These are phyloP conservation scores for Germaria angustata DNA, from an alignment of 2,888 invertebrate genomes.

Conservation along the genomic window DNA sequence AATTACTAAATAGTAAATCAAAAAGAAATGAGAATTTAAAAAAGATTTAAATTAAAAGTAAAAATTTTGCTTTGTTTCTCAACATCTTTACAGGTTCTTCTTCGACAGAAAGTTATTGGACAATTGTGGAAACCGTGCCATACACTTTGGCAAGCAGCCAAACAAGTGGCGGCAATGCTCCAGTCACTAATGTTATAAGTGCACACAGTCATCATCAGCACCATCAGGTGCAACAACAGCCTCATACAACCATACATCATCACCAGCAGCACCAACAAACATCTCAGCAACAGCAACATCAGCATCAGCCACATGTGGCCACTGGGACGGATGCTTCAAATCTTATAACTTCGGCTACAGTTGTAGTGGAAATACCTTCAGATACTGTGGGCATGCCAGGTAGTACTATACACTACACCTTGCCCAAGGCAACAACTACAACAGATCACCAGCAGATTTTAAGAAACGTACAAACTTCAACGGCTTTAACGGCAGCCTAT, in stretches of 20 bases:
- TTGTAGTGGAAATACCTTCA: slow-evolving; percentile 77
- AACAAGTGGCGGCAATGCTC: slow-evolving; percentile 60
- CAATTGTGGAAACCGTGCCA: slow-evolving; percentile 78
- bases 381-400: slow-evolving; percentile 76
- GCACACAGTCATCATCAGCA: slow-evolving; percentile 61
- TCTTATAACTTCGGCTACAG: slow-evolving; percentile 75
- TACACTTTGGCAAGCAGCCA: slow-evolving; percentile 73
- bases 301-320: slow-evolving; percentile 61
- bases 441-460: slow-evolving; percentile 64
- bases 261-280: slow-evolving; percentile 58
- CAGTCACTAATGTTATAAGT: slow-evolving; percentile 58
- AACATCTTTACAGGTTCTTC: slow-evolving; percentile 70
- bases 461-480: slow-evolving; percentile 54
- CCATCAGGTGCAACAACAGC: slow-evolving; percentile 55
- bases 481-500: slow-evolving; percentile 58
- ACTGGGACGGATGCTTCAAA: slow-evolving; percentile 67
- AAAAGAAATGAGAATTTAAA: not conserved
- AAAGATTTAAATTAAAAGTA: not conserved
- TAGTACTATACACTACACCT: slow-evolving; percentile 77
- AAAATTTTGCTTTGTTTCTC: slow-evolving; percentile 32
- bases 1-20: not conserved
- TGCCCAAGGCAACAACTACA: slow-evolving; percentile 70
- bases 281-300: slow-evolving; percentile 36
- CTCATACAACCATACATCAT: slow-evolving; percentile 61
- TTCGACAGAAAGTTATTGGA: slow-evolving; percentile 78